Evolutionary conservation across 2,113 vertebrate species (phyloP).

Genomic region (Saguinus midas): DNA sequence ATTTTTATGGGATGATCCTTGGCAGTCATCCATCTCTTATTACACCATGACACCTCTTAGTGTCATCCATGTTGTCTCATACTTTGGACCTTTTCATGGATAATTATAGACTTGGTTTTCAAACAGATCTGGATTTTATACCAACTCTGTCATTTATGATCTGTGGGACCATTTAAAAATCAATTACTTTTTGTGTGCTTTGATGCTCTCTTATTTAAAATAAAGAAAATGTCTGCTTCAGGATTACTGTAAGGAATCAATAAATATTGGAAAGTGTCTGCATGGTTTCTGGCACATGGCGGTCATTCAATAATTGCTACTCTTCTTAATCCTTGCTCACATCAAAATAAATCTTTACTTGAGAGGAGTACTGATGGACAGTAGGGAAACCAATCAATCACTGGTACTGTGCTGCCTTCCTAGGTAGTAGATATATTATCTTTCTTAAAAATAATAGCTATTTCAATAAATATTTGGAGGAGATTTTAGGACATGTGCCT

Average conservation of each 20-base stretch:
- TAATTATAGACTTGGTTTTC: neutral
- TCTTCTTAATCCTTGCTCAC: neutral
- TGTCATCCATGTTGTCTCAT: neutral
- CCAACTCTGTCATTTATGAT: neutral
- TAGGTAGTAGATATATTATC: neutral
- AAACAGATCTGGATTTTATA: neutral
- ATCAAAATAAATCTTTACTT: constrained; percentile 41
- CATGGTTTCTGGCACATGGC: neutral
- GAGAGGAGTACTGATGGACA: neutral
- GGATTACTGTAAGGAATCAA: neutral
- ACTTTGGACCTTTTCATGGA: neutral
- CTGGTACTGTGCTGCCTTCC: neutral
- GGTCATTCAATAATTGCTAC: constrained; percentile 35
- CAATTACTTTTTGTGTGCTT: neutral
- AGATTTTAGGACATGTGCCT: neutral
- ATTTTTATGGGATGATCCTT: neutral
- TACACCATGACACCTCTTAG: neutral
- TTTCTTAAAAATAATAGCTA: constrained; percentile 15
- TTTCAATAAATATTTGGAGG: neutral
- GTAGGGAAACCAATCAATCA: neutral
- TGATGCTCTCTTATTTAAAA: constrained; percentile 12
- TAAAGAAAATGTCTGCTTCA: neutral
- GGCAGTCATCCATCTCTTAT: neutral
- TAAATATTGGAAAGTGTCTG: neutral
- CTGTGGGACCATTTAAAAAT: neutral